Percentiles rank a stretch among this genome's conserved stretches.
These are phyloP conservation scores for Catocala sponsa DNA, from an alignment of 2,888 invertebrate genomes.

Conservation along the genomic window DNA sequence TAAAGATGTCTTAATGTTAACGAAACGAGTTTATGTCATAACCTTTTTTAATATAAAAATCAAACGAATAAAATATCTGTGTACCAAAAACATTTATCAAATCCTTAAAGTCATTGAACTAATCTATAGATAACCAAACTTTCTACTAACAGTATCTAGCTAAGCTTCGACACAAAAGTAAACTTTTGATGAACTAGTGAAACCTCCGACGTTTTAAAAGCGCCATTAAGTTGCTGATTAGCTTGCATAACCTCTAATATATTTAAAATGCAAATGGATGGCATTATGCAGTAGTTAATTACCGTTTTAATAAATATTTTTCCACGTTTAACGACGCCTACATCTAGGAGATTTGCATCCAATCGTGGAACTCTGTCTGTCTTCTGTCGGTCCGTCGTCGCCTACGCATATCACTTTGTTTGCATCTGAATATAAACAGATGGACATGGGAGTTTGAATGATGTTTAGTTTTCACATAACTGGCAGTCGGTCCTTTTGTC, in stretches of 20 bases:
- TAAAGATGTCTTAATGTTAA: constrained; percentile 31
- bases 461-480: constrained; percentile 34
- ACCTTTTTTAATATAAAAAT: no score
- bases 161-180: constrained; percentile 8
- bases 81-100: background rate
- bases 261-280: constrained; percentile 38
- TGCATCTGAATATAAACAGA: constrained; percentile 24
- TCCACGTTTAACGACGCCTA: constrained; percentile 25
- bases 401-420: constrained; percentile 23
- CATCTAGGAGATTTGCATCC: constrained; percentile 26
- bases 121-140: constrained; percentile 11
- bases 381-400: constrained; percentile 5
- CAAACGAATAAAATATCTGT: no score
- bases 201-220: constrained; percentile 36
- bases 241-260: constrained; percentile 26
- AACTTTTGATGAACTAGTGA: constrained; percentile 20
- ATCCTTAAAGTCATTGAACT: constrained; percentile 14
- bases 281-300: constrained; percentile 26
- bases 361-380: constrained; percentile 1
- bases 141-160: constrained; percentile 3
- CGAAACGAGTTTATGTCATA: constrained; percentile 5
- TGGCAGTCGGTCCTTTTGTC: constrained; percentile 26
- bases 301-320: constrained; percentile 25
- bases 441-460: constrained; percentile 25
- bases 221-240: constrained; percentile 24